phyloP scores from a whole-genome alignment of 2,113 vertebrate species.

The Mirounga angustirostris region DNA sequence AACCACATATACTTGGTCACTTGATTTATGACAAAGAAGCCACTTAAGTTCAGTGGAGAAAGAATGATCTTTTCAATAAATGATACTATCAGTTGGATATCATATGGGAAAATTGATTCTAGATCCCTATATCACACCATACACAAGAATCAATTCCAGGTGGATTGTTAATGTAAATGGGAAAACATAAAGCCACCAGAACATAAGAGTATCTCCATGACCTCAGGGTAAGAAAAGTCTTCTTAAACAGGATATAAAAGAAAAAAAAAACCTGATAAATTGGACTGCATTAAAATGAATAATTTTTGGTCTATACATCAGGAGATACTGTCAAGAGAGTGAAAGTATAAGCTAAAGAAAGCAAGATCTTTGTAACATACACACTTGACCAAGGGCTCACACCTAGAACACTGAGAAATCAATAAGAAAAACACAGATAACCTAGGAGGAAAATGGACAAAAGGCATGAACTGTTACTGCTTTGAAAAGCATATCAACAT shows the following conservation, averaged over 20 bases:
- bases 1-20: not conserved
- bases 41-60: not conserved
- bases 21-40: not conserved
- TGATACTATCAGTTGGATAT: not conserved
- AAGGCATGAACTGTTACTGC: not conserved
- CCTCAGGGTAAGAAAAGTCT: not conserved
- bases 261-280: not conserved
- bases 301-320: not conserved
- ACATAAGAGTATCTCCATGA: not conserved
- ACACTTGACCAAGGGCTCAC: not conserved
- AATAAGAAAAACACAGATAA: not conserved
- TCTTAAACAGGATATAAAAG: not conserved
- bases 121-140: not conserved
- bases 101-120: not conserved
- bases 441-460: not conserved
- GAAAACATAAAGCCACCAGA: not conserved
- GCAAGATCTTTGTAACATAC: not conserved
- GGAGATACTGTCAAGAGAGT: not conserved
- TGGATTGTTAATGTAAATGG: not conserved
- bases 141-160: constrained; percentile 2
- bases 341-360: not conserved
- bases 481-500: constrained; percentile 25
- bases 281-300: not conserved
- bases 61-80: not conserved
- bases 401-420: not conserved